Base-by-base conservation (phyloP, 2,888 invertebrate genomes). In the Hirtodrosophila alboralis region DNA sequence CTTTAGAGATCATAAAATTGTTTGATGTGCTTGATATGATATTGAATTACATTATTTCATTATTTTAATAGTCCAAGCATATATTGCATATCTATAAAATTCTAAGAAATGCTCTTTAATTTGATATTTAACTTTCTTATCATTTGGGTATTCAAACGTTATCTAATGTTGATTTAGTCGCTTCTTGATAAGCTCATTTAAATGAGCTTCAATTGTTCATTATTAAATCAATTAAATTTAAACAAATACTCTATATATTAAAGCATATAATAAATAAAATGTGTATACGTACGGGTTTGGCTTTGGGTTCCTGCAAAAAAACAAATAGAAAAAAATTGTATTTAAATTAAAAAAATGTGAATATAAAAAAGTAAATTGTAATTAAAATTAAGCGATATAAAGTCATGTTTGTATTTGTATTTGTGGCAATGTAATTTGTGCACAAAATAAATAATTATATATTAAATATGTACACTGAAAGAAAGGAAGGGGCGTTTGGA, bases 241-340 rank as follows among this genome's bases (percentile, higher is more conserved):
- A n/a, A n/a, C n/a, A n/a, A n/a, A n/a, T n/a, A n/a, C n/a, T n/a
- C n/a, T n/a, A n/a, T n/a, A n/a, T n/a, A n/a, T n/a, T n/a, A n/a
- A n/a, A 57, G 34, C 18, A 45, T 37, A 40, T 12, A 40, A 10
- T 54, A 31, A 65, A 56, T 40, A 37, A 48, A 54, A 21, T 60
- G 47, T 52, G 41, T 60, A 72, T 89, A 88, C 88, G 49, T 89
- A 88, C 88, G 76, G 85, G 83, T 70, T 88, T 88, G 49, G 85
- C 74, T 88, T 89, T 88, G 62, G 88, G 89, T 87, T 88, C 88
- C 88, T 88, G 88, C 38, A 40, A 70, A 54, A 28, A 27, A 49
- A n/a, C n/a, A n/a, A 54, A 58, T 40, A 58, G 31, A 64, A 47
- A 52, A 51, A 41, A 54, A 48, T n/a, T 16, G 28, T 38, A 51